Evolutionary conservation across 2,888 invertebrate species (phyloP), one percentile per base, ranked within the genome.

Genomic region (Orthosia cruda): DNA sequence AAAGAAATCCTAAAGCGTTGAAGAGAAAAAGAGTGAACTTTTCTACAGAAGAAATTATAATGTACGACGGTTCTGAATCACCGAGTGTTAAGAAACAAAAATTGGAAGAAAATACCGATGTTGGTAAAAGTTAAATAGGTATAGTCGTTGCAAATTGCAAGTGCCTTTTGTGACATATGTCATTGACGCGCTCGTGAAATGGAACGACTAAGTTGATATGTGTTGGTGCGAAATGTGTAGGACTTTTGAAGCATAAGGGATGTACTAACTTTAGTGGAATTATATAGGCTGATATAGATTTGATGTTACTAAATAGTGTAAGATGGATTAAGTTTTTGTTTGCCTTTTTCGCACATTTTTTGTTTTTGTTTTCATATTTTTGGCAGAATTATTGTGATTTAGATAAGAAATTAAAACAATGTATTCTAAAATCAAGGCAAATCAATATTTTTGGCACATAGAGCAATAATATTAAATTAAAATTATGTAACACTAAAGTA

Each of bases 1-100:
- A 94, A 3, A 89, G 87, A 71, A 87, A 91, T 57, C 75, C 86
- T 0, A 93, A 90, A 77, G 87, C 89, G 0, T 77, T 92, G 13
- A 95, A 95, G 63, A 87, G 95, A 54, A 94, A 93, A 90, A 75
- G 93, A 52, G 92, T 91, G 0, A 91, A 88, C 52, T 91, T 92
- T 40, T 93, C 93, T 0, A 88, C 89, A 0, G 94, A 94, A 5
- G 95, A 95, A 74, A 50, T 65, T 11, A n/a, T 69, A 0, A 18
- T 75, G 0, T 68, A 40, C 13, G 84, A 88, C 7, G 78, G 74
- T 1, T 45, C 72, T 1, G 89, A 86, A 45, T 81, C 87, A 0
- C 89, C 86, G 0, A 81, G 57, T 59, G 70, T 70, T 4, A 89
- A 89, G 18, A 88, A 84, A 71, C 59, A 65, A 15, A 89, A 89